Base-by-base conservation (phyloP, 2,888 invertebrate genomes). In the Apamea anceps region DNA sequence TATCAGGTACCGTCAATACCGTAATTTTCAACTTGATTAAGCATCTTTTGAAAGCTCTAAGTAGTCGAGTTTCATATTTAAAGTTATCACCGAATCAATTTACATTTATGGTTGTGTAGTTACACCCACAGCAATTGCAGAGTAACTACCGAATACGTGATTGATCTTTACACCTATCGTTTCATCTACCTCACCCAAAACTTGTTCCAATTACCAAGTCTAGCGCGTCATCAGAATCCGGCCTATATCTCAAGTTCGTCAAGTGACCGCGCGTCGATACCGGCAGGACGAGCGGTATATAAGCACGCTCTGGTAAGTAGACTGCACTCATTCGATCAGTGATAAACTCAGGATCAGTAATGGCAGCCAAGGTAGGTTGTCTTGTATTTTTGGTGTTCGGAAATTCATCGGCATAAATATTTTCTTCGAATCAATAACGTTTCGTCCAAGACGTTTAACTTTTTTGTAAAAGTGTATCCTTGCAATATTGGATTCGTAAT, bases 311-410 rank as follows among this genome's bases (percentile, higher is more conserved):
- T 77, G 76, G 71, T 83, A 72, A 75, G 72, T 80, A 78, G 42
- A 79, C 79, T 67, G 85, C 88, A 93, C 91, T 94, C 94, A 95
- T 93, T 95, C 91, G 83, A 89, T 85, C 88, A 90, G 92, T 91
- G 93, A 88, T 93, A 91, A 89, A 89, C 87, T 87, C 89, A 91
- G 90, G 84, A 90, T 89, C 90, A 90, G 87, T 90, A 93, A 95
- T 95, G 95, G 94, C 94, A 91, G 93, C 94, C 91, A 95, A 95
- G 94, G 95, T 95, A 90, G 79, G 80, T 79, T 51, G n/a, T 72
- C 42, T 82, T 28, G 45, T 54, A 42, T 18, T 48, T 71, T 57
- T 32, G 25, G 12, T 12, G n/a, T 60, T 70, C n/a, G 1, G n/a
- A 60, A 80, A 37, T 48, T 25, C 4, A 21, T 1, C 1, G 28